Percentiles rank a stretch among this genome's conserved stretches.
phyloP scores from a whole-genome alignment of 2,113 vertebrate species.

The Myiozetetes cayanensis region DNA sequence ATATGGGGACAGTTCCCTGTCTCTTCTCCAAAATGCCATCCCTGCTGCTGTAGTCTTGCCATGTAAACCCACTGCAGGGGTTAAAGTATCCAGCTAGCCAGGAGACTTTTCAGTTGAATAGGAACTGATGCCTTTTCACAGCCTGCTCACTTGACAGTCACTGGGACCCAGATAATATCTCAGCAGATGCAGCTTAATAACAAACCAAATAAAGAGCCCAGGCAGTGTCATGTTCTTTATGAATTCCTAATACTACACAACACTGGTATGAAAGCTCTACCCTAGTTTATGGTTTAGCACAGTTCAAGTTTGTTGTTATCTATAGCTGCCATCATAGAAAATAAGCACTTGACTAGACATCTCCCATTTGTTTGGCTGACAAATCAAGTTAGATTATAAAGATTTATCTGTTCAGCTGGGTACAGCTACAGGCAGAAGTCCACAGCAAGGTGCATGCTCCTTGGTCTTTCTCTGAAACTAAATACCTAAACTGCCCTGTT shows the following conservation, averaged over 20 bases:
- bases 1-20: background rate
- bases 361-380: background rate
- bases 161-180: background rate
- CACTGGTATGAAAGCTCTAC: background rate
- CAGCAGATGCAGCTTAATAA: background rate
- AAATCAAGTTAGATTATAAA: background rate
- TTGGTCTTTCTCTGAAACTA: background rate
- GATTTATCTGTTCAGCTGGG: background rate
- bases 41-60: background rate
- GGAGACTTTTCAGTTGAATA: background rate
- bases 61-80: rapidly evolving
- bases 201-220: background rate
- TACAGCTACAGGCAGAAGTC: background rate
- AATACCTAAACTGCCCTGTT: background rate
- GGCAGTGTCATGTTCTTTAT: background rate
- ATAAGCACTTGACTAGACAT: background rate
- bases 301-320: background rate
- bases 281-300: background rate
- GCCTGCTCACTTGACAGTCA: background rate
- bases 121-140: background rate
- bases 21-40: background rate
- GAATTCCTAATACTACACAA: background rate
- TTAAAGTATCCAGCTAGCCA: background rate
- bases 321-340: background rate
- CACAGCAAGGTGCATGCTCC: background rate